Percentiles rank a stretch among this genome's conserved stretches.
These are phyloP conservation scores for Drosophila histrio DNA, from an alignment of 2,888 invertebrate species.

Conservation along the genomic window DNA sequence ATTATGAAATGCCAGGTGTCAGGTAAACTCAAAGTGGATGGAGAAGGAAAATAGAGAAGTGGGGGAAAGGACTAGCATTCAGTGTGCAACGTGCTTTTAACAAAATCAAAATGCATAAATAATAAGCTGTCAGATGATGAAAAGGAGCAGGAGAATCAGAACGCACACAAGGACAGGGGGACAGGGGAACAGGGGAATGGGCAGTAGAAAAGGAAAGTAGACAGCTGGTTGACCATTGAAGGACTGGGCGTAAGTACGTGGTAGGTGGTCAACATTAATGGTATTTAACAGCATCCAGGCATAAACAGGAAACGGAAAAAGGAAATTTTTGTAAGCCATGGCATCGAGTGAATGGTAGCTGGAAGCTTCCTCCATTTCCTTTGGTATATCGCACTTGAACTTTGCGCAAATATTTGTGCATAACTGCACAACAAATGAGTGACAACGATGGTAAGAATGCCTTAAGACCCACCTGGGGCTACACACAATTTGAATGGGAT, in stretches of 20 bases:
- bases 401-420: conserved; percentile 43
- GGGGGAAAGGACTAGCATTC: conserved; percentile 19
- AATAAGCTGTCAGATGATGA: conserved; percentile 40
- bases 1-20: conserved; percentile 54
- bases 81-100: conserved; percentile 62
- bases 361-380: background rate
- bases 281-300: conserved; percentile 50
- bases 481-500: conserved; percentile 26
- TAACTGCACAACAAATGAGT: conserved; percentile 46
- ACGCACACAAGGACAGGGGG: background rate
- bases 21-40: conserved; percentile 7
- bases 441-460: conserved; percentile 29
- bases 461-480: background rate
- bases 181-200: no score
- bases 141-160: background rate
- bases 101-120: conserved; percentile 72
- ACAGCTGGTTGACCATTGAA: conserved; percentile 27
- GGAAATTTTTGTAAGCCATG: background rate
- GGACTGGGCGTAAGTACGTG: conserved; percentile 5
- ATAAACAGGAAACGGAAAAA: conserved; percentile 37
- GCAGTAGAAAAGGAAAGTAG: background rate
- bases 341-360: conserved; percentile 7
- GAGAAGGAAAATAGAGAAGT: background rate
- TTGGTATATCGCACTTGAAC: conserved; percentile 21
- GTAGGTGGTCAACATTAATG: conserved; percentile 39